Conservation (phyloP, 2,888 invertebrate species). For the Leptopilina myrica region DNA sequence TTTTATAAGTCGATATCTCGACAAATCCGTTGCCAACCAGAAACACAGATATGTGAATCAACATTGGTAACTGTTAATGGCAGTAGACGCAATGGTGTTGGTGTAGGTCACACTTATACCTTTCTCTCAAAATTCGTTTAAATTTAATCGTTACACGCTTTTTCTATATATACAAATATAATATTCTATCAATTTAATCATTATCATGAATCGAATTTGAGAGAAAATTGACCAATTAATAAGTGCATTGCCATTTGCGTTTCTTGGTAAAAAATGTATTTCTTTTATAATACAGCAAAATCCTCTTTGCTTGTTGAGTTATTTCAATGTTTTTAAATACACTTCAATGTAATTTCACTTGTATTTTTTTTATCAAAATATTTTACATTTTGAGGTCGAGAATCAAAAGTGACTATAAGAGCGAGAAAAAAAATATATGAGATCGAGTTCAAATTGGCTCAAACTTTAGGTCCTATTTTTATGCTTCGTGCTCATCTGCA, state of each 20-base stretch:
- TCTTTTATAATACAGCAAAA: too few species aligned
- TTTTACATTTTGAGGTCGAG: too few species aligned
- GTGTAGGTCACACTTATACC: neutral
- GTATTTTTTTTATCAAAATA: too few species aligned
- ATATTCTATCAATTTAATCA: neutral
- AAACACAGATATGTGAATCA: slow-evolving; percentile 41
- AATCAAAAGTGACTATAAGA: too few species aligned
- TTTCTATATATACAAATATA: neutral
- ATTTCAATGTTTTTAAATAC: too few species aligned
- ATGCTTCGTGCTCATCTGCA: too few species aligned
- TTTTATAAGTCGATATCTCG: slow-evolving; percentile 50
- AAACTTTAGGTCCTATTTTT: too few species aligned
- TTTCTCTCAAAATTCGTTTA: slow-evolving; percentile 16
- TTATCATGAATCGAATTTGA: neutral
- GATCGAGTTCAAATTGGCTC: too few species aligned
- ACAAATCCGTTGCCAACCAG: slow-evolving; percentile 54
- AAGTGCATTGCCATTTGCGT: neutral
- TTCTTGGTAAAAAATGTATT: neutral
- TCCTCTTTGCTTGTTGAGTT: too few species aligned
- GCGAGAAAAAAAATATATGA: too few species aligned
- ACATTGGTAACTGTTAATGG: slow-evolving; percentile 36
- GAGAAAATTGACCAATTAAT: neutral
- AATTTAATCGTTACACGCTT: neutral
- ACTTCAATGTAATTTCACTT: too few species aligned
- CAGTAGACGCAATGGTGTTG: slow-evolving; percentile 4